Conservation (phyloP, 2,888 invertebrate genomes). For the Luffia ferchaultella region DNA sequence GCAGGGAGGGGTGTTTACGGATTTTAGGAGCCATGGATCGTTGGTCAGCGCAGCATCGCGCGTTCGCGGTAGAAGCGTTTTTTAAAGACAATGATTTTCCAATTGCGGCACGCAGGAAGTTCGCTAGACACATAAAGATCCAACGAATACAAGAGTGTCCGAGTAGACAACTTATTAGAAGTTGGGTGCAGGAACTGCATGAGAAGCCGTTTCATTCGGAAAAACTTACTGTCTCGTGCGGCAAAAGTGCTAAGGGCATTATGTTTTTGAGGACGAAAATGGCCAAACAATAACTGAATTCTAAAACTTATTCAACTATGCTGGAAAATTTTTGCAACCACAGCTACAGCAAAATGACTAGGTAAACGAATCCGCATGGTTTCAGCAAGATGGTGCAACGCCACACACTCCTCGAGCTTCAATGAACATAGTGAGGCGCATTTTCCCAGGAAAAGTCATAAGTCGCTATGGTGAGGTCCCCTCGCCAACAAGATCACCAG, state of each 20-base stretch:
- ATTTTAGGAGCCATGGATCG: neutral
- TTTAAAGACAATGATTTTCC: neutral
- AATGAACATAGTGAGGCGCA: too few species aligned
- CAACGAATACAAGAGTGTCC: too few species aligned
- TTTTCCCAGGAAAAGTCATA: slow-evolving; percentile 13
- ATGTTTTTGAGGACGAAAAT: slow-evolving; percentile 2
- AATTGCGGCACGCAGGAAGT: too few species aligned
- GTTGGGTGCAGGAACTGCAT: neutral
- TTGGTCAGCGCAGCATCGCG: neutral
- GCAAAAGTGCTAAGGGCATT: slow-evolving; percentile 5
- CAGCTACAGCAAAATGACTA: too few species aligned
- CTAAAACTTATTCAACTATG: slow-evolving; percentile 1
- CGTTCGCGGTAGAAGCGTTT: neutral
- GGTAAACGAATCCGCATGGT: too few species aligned
- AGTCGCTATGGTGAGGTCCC: slow-evolving; percentile 11
- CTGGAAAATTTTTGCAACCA: slow-evolving; percentile 1
- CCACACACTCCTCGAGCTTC: slow-evolving; percentile 14
- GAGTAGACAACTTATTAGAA: too few species aligned
- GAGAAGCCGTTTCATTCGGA: slow-evolving; percentile 6
- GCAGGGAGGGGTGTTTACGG: neutral
- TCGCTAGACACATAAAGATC: too few species aligned
- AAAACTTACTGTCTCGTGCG: slow-evolving; percentile 7
- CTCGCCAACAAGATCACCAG: slow-evolving; percentile 4
- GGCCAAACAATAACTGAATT: slow-evolving; percentile 5
- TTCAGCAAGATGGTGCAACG: slow-evolving; percentile 16